Conservation (phyloP, 2,797 vertebrate genomes). For the Eleutherodactylus coqui region DNA sequence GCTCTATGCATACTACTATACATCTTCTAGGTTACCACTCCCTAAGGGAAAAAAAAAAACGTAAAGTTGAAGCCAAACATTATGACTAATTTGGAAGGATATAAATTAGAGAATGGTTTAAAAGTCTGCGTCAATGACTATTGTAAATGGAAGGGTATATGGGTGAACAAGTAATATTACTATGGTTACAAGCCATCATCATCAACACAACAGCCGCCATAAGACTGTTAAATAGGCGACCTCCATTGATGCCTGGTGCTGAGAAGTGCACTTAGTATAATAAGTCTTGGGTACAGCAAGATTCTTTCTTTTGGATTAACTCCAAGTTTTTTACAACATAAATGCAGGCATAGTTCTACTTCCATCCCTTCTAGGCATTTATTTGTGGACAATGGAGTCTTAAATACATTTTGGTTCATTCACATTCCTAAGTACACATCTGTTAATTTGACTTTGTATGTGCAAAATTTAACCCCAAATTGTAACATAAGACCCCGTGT, state of each 20-base stretch:
- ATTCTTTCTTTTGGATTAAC: constrained; percentile 17
- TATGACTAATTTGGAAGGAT: constrained; percentile 24
- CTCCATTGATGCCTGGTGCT: background rate
- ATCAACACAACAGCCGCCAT: background rate
- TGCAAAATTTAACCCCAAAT: background rate
- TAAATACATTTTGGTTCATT: constrained; percentile 30
- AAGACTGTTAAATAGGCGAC: background rate
- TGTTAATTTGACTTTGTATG: constrained; percentile 11
- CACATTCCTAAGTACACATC: constrained; percentile 4
- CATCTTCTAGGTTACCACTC: background rate
- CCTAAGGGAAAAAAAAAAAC: background rate
- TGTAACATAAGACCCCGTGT: background rate
- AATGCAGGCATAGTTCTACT: constrained; percentile 20
- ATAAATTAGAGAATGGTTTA: constrained; percentile 28
- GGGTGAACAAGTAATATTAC: background rate
- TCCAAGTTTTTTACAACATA: constrained; percentile 43
- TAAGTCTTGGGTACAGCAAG: background rate
- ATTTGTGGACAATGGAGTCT: constrained; percentile 42
- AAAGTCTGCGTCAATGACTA: constrained; percentile 1
- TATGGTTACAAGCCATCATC: constrained; percentile 21
- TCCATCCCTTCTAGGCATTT: constrained; percentile 42
- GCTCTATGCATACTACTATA: background rate
- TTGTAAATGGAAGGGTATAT: constrained; percentile 16
- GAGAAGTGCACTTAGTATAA: constrained; percentile 16
- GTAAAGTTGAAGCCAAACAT: constrained; percentile 11